Evolutionary conservation across 2,888 invertebrate species (phyloP), one percentile per base, ranked within the genome.

Genomic region (Caenorhabditis macrosperma): DNA sequence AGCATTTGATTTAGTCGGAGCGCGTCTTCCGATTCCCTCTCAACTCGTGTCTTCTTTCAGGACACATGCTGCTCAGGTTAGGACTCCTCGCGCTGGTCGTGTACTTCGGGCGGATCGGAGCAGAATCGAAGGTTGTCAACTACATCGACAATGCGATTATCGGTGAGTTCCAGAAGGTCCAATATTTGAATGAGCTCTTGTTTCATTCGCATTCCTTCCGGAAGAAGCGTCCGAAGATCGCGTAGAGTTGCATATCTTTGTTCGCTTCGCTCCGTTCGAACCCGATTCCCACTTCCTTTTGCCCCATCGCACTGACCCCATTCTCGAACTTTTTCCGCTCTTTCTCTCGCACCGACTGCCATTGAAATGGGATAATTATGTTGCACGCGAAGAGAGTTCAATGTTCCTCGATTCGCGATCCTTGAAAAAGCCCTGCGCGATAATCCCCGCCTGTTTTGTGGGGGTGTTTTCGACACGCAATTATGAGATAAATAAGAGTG

Each of bases 71-170:
- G 35, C 59, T 68, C 26, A 59, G 68, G 68, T 68, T 68, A 59
- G 54, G 55, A 6, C 20, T 67, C 9, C n/a, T 68, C 20, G 17
- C 50, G 0, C 10, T 59, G n/a, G n/a, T n/a, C n/a, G n/a, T n/a
- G n/a, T n/a, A n/a, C n/a, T 17, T 68, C 6, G 59, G 59, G 50
- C 7, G 10, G 28, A 24, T 50, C 15, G 17, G 24, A 5, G 68
- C 35, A 30, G 44, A 72, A 15, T 50, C 72, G 15, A 63, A 72
- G 30, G 63, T 72, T 35, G 35, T 80, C 54, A 80, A 80, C 48
- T 82, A 78, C 64, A 81, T 84, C 57, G 82, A 82, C 60, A 84
- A 84, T 52, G 66, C 80, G 1, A 82, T 84, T n/a, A 80, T 84
- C 17, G 84, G 84, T 84, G 54, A 72, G 82, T 78, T 1, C 9